Base-by-base conservation (phyloP, 2,888 invertebrate species). In the Byasa hedistus region DNA sequence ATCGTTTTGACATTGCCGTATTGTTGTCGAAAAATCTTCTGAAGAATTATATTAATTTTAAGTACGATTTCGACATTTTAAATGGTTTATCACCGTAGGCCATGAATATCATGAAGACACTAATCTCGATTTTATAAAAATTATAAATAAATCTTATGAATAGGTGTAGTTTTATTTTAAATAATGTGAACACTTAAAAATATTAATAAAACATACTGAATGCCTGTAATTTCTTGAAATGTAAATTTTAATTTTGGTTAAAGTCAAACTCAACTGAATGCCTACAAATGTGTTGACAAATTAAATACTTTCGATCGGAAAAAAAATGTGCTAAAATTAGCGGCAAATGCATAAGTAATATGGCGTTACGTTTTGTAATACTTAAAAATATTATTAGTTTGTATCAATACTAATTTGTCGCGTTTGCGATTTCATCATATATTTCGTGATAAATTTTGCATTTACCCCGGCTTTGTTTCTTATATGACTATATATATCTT, bases 401-500 rank as follows among this genome's bases (percentile, higher is more conserved):
- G 24, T 22, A n/a, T 44, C 51, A 48, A n/a, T 32, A 36, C 51
- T 23, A 59, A 44, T 61, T 58, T 67, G 63, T 56, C 66, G 63
- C 66, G 23, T 63, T 58, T 58, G 22, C 21, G 21, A 57, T 54
- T 44, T 48, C 21, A 44, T 24, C 19, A 12, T 54, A 22, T 3
- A 57, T 27, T 52, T 39, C 24, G 52, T 21, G 39, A 36, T 59
- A 65, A 22, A 60, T 44, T 66, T 66, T 62, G 66, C 66, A 66
- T 59, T 63, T 22, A 63, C 21, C 66, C 66, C 66, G 66, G 62
- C 62, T 22, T 21, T 63, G 39, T 48, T 4, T 10, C 60, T 71
- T 68, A 66, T 71, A 69, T 64, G 36, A 32, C 63, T 68, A 61
- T 59, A 55, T 57, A 63, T 67, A 67, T 69, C 73, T 70, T 70